Conservation (phyloP, 2,113 vertebrate species). For the Redunca redunca region DNA sequence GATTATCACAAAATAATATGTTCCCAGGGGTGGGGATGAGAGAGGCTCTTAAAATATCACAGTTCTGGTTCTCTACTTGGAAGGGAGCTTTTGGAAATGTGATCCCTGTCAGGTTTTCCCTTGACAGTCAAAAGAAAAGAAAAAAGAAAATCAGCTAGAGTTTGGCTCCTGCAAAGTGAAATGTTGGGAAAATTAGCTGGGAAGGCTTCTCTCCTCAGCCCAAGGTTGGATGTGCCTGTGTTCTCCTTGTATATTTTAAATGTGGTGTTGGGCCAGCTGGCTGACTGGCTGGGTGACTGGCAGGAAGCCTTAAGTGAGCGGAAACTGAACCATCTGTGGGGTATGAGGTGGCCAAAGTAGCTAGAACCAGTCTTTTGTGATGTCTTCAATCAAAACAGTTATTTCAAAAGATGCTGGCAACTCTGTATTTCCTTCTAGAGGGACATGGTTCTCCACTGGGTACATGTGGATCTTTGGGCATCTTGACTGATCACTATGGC, state of each 20-base stretch:
- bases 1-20: constrained; percentile 55
- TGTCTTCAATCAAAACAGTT: constrained; percentile 49
- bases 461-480: not conserved
- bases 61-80: not conserved
- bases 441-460: not conserved
- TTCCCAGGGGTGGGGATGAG: constrained; percentile 40
- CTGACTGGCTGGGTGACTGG: constrained; percentile 54
- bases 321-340: constrained; percentile 63
- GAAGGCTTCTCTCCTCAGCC: not conserved
- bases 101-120: constrained; percentile 38
- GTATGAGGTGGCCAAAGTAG: constrained; percentile 33
- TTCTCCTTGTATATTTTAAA: constrained; percentile 36
- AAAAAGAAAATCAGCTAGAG: not conserved
- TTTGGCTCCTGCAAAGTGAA: constrained; percentile 38
- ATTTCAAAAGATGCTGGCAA: constrained; percentile 31
- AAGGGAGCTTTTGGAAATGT: constrained; percentile 33
- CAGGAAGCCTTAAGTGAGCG: constrained; percentile 44
- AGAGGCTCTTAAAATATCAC: constrained; percentile 60
- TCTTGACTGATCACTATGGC: not conserved
- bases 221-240: not conserved
- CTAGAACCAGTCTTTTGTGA: constrained; percentile 60
- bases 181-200: constrained; percentile 19
- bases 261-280: constrained; percentile 57
- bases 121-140: constrained; percentile 41
- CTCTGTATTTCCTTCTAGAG: constrained; percentile 8